phyloP scores from a whole-genome alignment of 2,113 vertebrate genomes.

The Callocephalon fimbriatum region DNA sequence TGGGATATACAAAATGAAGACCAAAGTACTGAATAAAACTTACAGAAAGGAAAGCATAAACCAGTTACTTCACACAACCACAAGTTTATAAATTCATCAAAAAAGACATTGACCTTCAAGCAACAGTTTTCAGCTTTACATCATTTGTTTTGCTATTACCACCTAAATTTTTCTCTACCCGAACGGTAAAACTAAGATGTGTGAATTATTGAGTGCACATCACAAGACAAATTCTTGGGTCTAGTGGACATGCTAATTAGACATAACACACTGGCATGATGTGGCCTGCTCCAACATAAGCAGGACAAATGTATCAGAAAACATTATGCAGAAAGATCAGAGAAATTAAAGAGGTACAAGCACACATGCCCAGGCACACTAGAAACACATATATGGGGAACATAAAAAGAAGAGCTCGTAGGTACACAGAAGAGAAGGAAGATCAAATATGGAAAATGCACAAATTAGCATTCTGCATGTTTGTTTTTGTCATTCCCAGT shows the following conservation, averaged over 20 bases:
- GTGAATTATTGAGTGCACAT: neutral
- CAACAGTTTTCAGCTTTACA: neutral
- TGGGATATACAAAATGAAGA: constrained; percentile 68
- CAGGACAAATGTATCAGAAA: neutral
- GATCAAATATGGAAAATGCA: neutral
- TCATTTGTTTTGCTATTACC: neutral
- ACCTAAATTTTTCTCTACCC: neutral
- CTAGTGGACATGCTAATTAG: neutral
- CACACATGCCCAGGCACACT: neutral
- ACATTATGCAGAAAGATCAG: neutral
- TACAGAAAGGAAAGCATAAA: constrained; percentile 28
- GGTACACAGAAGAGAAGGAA: neutral
- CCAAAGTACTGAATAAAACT: neutral
- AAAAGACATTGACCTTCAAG: neutral
- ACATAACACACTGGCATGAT: neutral
- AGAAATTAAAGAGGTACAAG: neutral
- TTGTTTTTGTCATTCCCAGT: neutral
- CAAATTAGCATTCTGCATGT: neutral
- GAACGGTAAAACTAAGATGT: neutral
- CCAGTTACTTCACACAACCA: neutral
- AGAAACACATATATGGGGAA: neutral
- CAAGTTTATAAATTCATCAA: neutral
- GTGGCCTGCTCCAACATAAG: neutral
- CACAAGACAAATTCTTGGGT: neutral
- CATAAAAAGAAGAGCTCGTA: neutral